Evolutionary conservation across 2,888 invertebrate genomes (phyloP), one percentile per base, ranked within the genome.

Genomic region (Hyalella azteca): DNA sequence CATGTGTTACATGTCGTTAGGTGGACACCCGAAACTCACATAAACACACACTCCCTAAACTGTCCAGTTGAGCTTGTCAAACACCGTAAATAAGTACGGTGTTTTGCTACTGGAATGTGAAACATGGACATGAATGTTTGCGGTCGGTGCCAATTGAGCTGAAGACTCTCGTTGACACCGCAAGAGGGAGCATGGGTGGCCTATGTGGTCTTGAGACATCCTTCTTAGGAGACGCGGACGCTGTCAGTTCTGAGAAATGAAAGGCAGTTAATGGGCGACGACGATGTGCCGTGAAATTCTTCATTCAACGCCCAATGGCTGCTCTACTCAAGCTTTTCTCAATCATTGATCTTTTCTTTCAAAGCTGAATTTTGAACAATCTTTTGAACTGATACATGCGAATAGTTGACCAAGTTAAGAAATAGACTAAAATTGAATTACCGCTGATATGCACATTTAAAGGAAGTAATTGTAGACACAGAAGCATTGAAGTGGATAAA

Each of bases 31-130:
- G 26, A 54, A 29, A n/a, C 54, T 54, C 19, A 22, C 54, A 54
- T 54, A 54, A 54, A 54, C 54, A 54, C 54, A 54, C 54, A 54
- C 26, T 4, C 26, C 54, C 26, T 29, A 54, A 54, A 54, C 54
- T 26, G 54, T 29, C 54, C 26, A 26, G 54, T 26, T 22, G 54
- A 22, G 54, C 54, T 54, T 54, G 54, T 54, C 54, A 54, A 54
- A 54, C 54, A 54, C 54, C 29, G 26, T 54, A 54, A 54, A 29
- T 54, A 54, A 54, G 22, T 54, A 54, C 29, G 54, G 26, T 54
- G 54, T 54, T 54, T 54, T 54, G 54, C 54, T 54, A 54, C 54
- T 54, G 54, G 54, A 54, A 54, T 54, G 54, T 22, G 54, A 54
- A 49, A 22, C 54, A 54, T 13, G 54, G 54, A 54, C 54, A 29